These are phyloP conservation scores for Neodontobutis hainanensis DNA, from an alignment of 2,113 vertebrate genomes.

Conservation along the genomic window DNA sequence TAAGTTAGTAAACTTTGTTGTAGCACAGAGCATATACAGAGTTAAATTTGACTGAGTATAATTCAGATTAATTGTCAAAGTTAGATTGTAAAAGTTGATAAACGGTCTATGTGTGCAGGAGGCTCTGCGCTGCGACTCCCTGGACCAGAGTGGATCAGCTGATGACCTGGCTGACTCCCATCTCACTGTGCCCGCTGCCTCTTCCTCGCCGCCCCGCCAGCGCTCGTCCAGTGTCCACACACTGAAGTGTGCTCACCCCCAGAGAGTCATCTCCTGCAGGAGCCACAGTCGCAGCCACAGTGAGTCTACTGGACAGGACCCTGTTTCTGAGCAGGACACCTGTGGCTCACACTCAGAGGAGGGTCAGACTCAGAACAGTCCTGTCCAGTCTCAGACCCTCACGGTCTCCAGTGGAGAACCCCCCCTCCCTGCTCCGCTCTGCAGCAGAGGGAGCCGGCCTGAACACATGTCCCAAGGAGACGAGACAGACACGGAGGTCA, in stretches of 20 bases:
- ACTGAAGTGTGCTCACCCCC: slow-evolving; percentile 57
- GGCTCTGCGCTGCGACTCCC: slow-evolving; percentile 70
- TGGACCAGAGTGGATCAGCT: slow-evolving; percentile 62
- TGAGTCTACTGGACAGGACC: slow-evolving; percentile 40
- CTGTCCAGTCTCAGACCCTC: slow-evolving; percentile 26
- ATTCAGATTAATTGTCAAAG: too few relatives aligned
- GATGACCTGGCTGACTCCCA: slow-evolving; percentile 64
- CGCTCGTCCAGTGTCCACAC: slow-evolving; percentile 72
- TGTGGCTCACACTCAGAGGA: slow-evolving; percentile 28
- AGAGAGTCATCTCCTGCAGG: slow-evolving; percentile 69
- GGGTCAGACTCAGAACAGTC: slow-evolving; percentile 17
- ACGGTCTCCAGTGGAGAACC: slow-evolving; percentile 35
- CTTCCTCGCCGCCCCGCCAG: slow-evolving; percentile 57
- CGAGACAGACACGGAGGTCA: slow-evolving; percentile 83
- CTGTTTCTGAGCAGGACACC: slow-evolving; percentile 32
- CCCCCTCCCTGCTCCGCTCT: slow-evolving; percentile 53
- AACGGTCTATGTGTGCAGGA: slow-evolving; percentile 74
- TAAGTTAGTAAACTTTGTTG: too few relatives aligned
- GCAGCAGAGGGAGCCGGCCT: slow-evolving; percentile 13
- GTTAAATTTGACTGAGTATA: too few relatives aligned
- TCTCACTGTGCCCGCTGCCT: slow-evolving; percentile 48
- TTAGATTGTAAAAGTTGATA: too few relatives aligned
- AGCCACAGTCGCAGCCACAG: slow-evolving; percentile 65
- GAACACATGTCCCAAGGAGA: slow-evolving; percentile 64
- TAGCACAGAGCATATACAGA: too few relatives aligned